Evolutionary conservation across 1,140 invertebrate species (phyloP), one percentile per base, ranked within the genome.

Genomic region (Cherax destructor): DNA sequence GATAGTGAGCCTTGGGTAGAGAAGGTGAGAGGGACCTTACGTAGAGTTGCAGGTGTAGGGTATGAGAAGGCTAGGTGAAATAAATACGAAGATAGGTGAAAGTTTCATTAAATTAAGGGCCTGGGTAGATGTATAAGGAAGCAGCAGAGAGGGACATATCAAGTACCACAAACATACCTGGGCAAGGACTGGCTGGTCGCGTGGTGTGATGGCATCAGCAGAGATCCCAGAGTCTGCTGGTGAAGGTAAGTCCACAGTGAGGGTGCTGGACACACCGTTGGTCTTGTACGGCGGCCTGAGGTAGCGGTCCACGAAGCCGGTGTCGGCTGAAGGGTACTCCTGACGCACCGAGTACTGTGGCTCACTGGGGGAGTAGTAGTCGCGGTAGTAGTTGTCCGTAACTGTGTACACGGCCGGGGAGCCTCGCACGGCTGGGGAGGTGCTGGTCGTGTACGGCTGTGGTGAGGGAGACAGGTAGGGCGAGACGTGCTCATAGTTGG

Each of bases 221-320:
- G 98, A 98, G 93, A 98, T 98, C 30, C 98, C 98, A 93, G 97
- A 98, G 94, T 98, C 98, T 7, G 89, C 89, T 3, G 98, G 98
- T 89, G 97, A 98, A 1, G 98, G 98, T 93, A 99, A 95, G 95
- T 99, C 98, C 93, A 98, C 97, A 52, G 90, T 91, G 91, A 79
- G 92, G 50, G 83, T 91, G 83, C 83, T 87, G 87, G 85, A 85
- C 56, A 92, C 84, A 13, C 86, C 86, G 77, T 93, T 93, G 88
- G 80, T 92, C 91, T 83, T 90, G 65, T 84, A 92, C 11, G 80
- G 83, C 69, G 94, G 95, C 7, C 95, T 94, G 11, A 96, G 95
- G 93, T 96, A 96, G 11, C 96, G 94, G 94, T 96, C 95, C 91
- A 95, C 94, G 88, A 95, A 96, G 74, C 92, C 93, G 72, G 88